Base-by-base conservation (phyloP, 1,140 invertebrate genomes). In the Tyrophagus putrescentiae region DNA sequence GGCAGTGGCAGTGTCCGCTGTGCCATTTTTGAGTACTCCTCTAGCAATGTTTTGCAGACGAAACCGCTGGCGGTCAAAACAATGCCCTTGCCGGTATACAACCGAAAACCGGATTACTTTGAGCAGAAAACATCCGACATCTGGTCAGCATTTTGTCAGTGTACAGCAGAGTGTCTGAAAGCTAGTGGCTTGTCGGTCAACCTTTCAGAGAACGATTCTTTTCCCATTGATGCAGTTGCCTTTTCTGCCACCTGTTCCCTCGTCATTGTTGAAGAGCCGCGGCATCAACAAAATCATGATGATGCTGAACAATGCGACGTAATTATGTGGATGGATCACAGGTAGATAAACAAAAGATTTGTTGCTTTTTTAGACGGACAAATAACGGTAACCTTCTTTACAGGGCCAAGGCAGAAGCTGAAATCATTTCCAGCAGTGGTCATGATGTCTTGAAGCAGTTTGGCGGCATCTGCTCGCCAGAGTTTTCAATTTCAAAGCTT, bases 261-360 rank as follows among this genome's bases (percentile, higher is more conserved):
- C 41, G 91, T 92, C 5, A 83, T 81, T 23, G 64, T 95, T 21
- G 86, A 84, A 66, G 71, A 75, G 65, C 72, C 82, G 7, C 57
- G 58, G 33, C 31, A 68, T 57, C 33, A 13, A 29, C 64, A 61
- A 59, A 7, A 60, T 59, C 44, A 0, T 32, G 44, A 31, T 57
- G 33, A 36, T 18, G 27, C 5, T 36, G 68, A 79, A 68, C 75
- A 82, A 45, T 83, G 85, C 70, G 93, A 97, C 72, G 77, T 97
- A 27, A 87, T 97, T 32, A 80, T 96, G 72, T 98, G 93, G 93
- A 84, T 96, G 87, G 93, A 98, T 71, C 92, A 97, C 69, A n/a
- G n/a, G n/a, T n/a, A n/a, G n/a, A n/a, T n/a, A n/a, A n/a, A n/a
- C n/a, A n/a, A n/a, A n/a, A n/a, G n/a, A n/a, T n/a, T n/a, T n/a